phyloP scores from a whole-genome alignment of 2,113 vertebrate genomes.

The Toxotes chatareus region DNA sequence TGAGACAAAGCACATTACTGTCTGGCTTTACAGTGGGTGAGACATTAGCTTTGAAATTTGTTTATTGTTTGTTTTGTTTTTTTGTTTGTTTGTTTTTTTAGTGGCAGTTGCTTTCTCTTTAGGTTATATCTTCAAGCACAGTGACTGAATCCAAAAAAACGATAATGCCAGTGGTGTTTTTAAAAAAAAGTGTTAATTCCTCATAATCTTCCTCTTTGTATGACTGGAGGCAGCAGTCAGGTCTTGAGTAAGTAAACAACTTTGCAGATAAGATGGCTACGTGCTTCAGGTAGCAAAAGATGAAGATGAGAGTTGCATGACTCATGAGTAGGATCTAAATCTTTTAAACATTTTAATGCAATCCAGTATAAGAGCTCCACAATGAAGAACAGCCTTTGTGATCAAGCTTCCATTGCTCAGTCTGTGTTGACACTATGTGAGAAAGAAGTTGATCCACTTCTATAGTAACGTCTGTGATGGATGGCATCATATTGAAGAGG shows the following conservation, averaged over 20 bases:
- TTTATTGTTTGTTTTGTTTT: background rate
- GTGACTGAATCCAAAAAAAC: conserved; percentile 32
- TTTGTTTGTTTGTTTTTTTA: background rate
- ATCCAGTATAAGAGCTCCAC: background rate
- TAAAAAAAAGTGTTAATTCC: conserved; percentile 26
- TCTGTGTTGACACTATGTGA: background rate
- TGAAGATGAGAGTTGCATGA: conserved; percentile 33
- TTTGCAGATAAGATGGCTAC: conserved; percentile 37
- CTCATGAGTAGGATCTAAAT: conserved; percentile 15
- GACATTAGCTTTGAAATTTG: background rate
- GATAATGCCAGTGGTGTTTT: conserved; percentile 10
- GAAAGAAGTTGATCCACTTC: background rate
- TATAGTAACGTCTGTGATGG: background rate
- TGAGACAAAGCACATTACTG: background rate
- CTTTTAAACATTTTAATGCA: conserved; percentile 13
- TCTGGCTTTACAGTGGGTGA: background rate
- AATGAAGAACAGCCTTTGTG: background rate
- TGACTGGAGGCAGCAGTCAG: conserved; percentile 41
- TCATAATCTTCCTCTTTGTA: conserved; percentile 45
- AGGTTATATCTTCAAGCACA: background rate
- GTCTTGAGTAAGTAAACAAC: conserved; percentile 50
- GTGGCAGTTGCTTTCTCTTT: background rate
- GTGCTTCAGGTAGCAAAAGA: conserved; percentile 38
- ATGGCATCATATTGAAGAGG: background rate
- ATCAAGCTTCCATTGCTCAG: background rate